Conservation (phyloP, 2,113 vertebrate genomes). For the Potamarius usumacintae region DNA sequence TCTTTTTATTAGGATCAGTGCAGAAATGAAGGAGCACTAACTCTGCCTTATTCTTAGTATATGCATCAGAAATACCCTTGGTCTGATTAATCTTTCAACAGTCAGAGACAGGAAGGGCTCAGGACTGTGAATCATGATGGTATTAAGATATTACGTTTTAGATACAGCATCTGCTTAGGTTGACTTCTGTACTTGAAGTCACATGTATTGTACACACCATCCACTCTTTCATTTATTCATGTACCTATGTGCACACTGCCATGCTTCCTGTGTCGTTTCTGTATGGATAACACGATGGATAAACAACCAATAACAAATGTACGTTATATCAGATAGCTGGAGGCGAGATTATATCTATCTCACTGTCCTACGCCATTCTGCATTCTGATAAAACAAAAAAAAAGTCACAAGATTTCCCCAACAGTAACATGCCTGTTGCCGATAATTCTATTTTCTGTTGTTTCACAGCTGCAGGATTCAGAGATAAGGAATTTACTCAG, state of each 20-base stretch:
- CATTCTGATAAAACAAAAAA: not conserved
- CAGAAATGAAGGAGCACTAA: not conserved
- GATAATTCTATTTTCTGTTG: not conserved
- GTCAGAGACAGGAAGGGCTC: not conserved
- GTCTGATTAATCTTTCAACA: not conserved
- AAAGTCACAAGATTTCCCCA: not conserved
- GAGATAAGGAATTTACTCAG: slow-evolving; percentile 5
- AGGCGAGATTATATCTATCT: not conserved
- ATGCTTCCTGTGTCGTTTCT: not conserved
- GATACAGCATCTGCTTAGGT: not conserved
- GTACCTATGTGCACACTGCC: not conserved
- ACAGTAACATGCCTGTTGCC: not conserved
- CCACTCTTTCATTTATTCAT: not conserved
- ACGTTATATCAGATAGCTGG: not conserved
- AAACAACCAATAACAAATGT: not conserved
- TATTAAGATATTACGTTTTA: not conserved
- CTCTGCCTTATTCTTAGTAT: not conserved
- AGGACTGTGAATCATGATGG: not conserved
- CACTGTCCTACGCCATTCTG: not conserved
- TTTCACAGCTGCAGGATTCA: not conserved
- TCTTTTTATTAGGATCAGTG: not conserved
- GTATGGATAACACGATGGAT: not conserved
- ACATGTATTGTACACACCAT: not conserved
- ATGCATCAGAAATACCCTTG: not conserved
- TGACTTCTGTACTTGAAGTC: not conserved